phyloP scores from a whole-genome alignment of 2,888 invertebrate genomes.

The Aethes cnicana region DNA sequence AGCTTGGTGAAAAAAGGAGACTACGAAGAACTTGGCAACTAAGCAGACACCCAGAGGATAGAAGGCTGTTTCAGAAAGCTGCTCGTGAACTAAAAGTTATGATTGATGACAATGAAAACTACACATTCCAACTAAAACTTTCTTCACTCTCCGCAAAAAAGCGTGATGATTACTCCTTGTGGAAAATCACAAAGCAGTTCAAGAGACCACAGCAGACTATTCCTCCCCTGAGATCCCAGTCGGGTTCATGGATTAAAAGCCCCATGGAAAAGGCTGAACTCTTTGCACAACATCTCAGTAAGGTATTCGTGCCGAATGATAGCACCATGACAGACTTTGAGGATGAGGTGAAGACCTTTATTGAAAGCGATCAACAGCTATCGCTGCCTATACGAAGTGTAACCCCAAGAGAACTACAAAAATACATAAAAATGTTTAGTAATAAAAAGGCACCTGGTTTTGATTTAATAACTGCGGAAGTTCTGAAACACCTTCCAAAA shows the following conservation, averaged over 20 bases:
- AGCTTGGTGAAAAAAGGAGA: neutral
- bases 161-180: too few relatives aligned
- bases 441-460: conserved; percentile 36
- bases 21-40: neutral
- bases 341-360: neutral
- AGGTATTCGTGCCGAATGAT: neutral
- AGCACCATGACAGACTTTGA: neutral
- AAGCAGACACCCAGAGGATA: too few relatives aligned
- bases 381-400: neutral
- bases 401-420: neutral
- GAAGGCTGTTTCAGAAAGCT: too few relatives aligned
- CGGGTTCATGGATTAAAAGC: neutral
- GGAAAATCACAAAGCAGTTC: neutral
- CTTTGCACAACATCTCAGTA: neutral
- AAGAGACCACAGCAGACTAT: neutral
- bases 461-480: conserved; percentile 32
- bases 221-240: neutral
- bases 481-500: neutral
- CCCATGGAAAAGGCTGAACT: neutral
- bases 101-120: neutral
- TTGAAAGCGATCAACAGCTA: neutral
- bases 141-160: too few relatives aligned
- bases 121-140: too few relatives aligned
- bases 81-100: neutral
- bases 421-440: neutral